phyloP scores from a whole-genome alignment of 2,113 vertebrate genomes.

The Channa maculata region DNA sequence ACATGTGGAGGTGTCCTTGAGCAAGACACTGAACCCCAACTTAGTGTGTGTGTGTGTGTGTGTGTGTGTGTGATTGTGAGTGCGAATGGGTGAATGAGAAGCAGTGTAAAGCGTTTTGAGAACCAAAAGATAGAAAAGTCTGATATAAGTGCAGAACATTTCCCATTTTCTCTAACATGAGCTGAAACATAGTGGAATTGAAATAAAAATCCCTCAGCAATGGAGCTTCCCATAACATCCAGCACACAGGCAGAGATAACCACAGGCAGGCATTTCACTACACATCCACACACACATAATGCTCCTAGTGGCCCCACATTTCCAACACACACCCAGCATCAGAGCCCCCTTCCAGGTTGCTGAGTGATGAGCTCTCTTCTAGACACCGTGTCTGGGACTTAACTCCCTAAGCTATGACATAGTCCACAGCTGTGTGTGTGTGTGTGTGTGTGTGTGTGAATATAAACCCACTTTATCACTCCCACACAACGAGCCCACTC shows the following conservation, averaged over 20 bases:
- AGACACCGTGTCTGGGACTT: constrained; percentile 69
- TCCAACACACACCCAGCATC: constrained; percentile 31
- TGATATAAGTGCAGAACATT: too few relatives aligned
- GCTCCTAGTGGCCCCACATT: constrained; percentile 21
- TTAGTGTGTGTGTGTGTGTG: too few relatives aligned
- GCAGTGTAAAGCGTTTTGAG: too few relatives aligned
- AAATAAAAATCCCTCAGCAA: not conserved
- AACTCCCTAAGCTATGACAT: constrained; percentile 55
- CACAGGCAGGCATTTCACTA: too few relatives aligned
- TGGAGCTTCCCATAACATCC: not conserved
- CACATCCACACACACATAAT: constrained; percentile 3
- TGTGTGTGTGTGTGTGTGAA: constrained; percentile 16
- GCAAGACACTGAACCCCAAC: too few relatives aligned
- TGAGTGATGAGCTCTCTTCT: constrained; percentile 52
- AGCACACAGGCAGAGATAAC: not conserved
- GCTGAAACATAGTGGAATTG: too few relatives aligned
- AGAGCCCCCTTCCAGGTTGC: constrained; percentile 21
- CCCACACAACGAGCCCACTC: constrained; percentile 10
- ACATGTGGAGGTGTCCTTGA: too few relatives aligned
- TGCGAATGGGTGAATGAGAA: too few relatives aligned
- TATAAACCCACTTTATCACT: constrained; percentile 31
- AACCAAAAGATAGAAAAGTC: too few relatives aligned
- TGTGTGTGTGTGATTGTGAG: too few relatives aligned
- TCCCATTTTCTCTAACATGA: too few relatives aligned
- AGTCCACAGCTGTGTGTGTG: constrained; percentile 37